Percentiles rank a stretch among this genome's conserved stretches.
Evolutionary conservation across 2,797 vertebrate species (phyloP).

Genomic region (Danionella dracula): DNA sequence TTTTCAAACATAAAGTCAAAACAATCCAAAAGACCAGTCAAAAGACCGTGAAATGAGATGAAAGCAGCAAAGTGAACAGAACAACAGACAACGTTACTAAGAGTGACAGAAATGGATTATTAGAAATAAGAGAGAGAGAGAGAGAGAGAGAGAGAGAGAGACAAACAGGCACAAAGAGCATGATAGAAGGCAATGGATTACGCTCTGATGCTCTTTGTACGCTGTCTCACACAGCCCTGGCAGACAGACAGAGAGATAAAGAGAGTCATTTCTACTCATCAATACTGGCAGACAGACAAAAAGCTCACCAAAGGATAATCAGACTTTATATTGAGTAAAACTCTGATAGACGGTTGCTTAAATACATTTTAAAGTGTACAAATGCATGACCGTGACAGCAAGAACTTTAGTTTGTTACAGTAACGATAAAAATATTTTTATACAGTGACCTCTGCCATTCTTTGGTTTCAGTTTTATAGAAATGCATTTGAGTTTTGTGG

Average conservation of each 20-base stretch:
- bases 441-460: no score
- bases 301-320: background rate
- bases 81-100: background rate
- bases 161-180: conserved; percentile 8
- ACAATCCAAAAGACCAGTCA: background rate
- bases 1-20: no score
- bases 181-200: conserved; percentile 11
- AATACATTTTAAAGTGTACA: background rate
- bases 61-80: background rate
- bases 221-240: background rate
- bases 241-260: conserved; percentile 23
- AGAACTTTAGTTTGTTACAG: no score
- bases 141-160: background rate
- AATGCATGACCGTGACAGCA: background rate
- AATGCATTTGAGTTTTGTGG: no score
- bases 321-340: background rate
- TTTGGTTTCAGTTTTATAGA: no score
- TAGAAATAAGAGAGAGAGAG: background rate
- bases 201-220: background rate
- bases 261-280: background rate
- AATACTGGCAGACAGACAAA: conserved; percentile 2
- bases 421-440: no score
- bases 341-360: background rate
- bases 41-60: background rate
- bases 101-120: background rate